Conservation (phyloP, 2,888 invertebrate genomes). For the Conchocele bisecta region DNA sequence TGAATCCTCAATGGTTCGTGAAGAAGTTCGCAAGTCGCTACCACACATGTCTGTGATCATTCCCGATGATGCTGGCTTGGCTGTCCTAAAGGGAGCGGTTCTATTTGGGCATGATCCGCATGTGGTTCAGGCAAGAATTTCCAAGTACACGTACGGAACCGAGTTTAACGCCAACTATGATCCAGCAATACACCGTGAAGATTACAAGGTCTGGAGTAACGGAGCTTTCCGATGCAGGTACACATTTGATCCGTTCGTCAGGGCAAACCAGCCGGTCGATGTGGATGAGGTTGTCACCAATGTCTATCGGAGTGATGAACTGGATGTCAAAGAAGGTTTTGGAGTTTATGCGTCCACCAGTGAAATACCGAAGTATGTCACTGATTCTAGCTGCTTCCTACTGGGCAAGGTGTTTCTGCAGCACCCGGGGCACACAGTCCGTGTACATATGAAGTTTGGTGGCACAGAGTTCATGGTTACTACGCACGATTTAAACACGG, state of each 20-base stretch:
- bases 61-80: constrained; percentile 47
- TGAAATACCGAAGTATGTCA: constrained; percentile 20
- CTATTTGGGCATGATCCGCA: constrained; percentile 39
- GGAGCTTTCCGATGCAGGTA: constrained; percentile 35
- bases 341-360: constrained; percentile 35
- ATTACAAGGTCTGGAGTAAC: constrained; percentile 13
- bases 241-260: constrained; percentile 35
- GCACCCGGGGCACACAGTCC: constrained; percentile 25
- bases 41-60: constrained; percentile 30
- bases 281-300: constrained; percentile 15
- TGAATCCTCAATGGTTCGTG: constrained; percentile 43
- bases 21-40: constrained; percentile 20
- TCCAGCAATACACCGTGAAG: constrained; percentile 13
- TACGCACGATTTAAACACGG: constrained; percentile 23
- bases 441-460: constrained; percentile 39
- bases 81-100: constrained; percentile 49
- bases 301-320: constrained; percentile 1
- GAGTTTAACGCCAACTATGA: constrained; percentile 17
- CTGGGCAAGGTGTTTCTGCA: constrained; percentile 37
- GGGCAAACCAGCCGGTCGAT: constrained; percentile 18
- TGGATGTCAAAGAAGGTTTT: constrained; percentile 20
- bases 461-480: constrained; percentile 45
- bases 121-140: constrained; percentile 15
- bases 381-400: constrained; percentile 28
- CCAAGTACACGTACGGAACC: constrained; percentile 43